Evolutionary conservation across 2,888 invertebrate genomes (phyloP).

Genomic region (Xylophagus ater): DNA sequence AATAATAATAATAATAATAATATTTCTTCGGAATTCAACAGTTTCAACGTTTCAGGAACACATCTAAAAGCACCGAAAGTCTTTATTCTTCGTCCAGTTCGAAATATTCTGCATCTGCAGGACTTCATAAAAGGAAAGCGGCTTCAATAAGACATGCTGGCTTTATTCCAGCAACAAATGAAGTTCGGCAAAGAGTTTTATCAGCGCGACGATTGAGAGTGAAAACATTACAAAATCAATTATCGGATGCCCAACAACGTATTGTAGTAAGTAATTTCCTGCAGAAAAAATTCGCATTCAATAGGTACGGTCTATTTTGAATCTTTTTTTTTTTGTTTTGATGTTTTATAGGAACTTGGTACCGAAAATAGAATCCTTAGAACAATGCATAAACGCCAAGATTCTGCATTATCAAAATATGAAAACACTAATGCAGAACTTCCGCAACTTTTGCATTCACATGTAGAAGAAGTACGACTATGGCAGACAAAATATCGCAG

Average conservation of each 20-base stretch:
- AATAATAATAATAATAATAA: not conserved
- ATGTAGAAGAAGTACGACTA: slow-evolving; percentile 64
- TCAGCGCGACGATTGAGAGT: slow-evolving; percentile 66
- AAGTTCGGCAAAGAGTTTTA: slow-evolving; percentile 52
- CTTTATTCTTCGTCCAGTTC: slow-evolving; percentile 36
- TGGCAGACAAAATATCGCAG: slow-evolving; percentile 59
- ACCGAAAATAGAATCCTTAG: slow-evolving; percentile 66
- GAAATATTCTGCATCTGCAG: slow-evolving; percentile 31
- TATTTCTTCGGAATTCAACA: too few relatives aligned
- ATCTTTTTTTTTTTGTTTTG: not conserved
- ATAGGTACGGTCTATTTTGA: not conserved
- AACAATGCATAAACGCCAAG: slow-evolving; percentile 68
- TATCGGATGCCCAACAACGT: slow-evolving; percentile 68
- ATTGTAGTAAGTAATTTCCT: slow-evolving; percentile 52
- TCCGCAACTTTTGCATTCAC: slow-evolving; percentile 62
- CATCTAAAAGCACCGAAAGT: slow-evolving; percentile 40
- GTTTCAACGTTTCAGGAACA: too few relatives aligned
- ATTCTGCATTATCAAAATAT: slow-evolving; percentile 60
- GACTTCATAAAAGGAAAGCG: slow-evolving; percentile 29
- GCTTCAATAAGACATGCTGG: slow-evolving; percentile 23
- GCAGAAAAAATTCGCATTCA: too few relatives aligned
- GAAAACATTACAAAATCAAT: slow-evolving; percentile 67
- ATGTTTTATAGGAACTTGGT: slow-evolving; percentile 44
- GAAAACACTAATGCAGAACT: slow-evolving; percentile 69
- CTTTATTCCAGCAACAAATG: slow-evolving; percentile 30